phyloP scores from a whole-genome alignment of 2,888 invertebrate genomes.

The Calliopum simillimum region DNA sequence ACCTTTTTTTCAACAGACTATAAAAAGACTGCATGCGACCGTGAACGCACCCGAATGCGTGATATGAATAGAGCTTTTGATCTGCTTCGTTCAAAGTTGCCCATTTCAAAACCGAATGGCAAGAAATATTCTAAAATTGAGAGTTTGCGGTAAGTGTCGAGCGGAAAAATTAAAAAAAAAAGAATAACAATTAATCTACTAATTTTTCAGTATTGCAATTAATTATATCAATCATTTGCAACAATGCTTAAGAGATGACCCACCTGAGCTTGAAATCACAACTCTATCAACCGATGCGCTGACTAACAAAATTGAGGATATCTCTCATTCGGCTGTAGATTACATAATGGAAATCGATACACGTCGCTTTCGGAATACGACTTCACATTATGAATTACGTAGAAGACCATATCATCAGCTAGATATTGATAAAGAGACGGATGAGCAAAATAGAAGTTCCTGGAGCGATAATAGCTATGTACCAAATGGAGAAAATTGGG shows the following conservation, averaged over 20 bases:
- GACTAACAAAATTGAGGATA: neutral
- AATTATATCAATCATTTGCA: conserved; percentile 82
- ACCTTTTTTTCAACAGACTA: conserved; percentile 71
- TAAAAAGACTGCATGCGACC: conserved; percentile 85
- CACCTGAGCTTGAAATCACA: conserved; percentile 46
- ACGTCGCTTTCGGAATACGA: conserved; percentile 33
- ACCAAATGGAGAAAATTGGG: conserved; percentile 46
- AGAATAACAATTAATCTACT: neutral
- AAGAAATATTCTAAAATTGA: conserved; percentile 90
- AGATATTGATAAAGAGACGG: conserved; percentile 41
- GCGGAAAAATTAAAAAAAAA: neutral
- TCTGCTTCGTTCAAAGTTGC: conserved; percentile 78
- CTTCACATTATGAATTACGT: conserved; percentile 40
- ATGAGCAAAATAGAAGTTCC: conserved; percentile 44
- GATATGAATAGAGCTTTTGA: conserved; percentile 90
- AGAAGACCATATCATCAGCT: conserved; percentile 31
- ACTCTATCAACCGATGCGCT: conserved; percentile 18
- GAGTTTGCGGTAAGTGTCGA: conserved; percentile 74
- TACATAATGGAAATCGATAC: conserved; percentile 43
- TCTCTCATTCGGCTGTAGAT: conserved; percentile 38
- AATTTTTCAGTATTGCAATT: conserved; percentile 74
- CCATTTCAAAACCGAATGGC: conserved; percentile 82
- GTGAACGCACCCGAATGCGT: conserved; percentile 85
- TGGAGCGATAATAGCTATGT: conserved; percentile 47
- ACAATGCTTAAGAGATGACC: conserved; percentile 56